A percentile compares a stretch with the other conserved stretches of the same genome.
Evolutionary conservation across 2,113 vertebrate genomes (phyloP).

Genomic region (Xiphias gladius): DNA sequence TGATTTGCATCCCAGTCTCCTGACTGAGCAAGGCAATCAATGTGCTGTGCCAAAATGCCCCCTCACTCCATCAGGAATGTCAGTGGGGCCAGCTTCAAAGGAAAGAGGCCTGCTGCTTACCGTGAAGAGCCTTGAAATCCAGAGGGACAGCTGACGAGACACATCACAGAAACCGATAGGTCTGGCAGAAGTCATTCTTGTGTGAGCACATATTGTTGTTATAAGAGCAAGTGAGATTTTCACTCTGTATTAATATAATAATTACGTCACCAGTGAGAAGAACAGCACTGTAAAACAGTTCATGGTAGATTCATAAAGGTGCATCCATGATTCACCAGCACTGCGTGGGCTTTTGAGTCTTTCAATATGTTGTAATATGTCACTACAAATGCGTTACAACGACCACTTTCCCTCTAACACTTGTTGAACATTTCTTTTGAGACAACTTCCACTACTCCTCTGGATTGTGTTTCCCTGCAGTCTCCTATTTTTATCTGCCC

Average conservation of each 20-base stretch:
- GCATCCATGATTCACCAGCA: slow-evolving; percentile 11
- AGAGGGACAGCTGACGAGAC: background rate
- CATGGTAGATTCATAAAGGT: slow-evolving; percentile 6
- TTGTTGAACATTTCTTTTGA: slow-evolving; percentile 1
- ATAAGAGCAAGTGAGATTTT: background rate
- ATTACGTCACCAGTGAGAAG: background rate
- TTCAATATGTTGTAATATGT: background rate
- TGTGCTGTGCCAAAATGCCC: slow-evolving; percentile 32
- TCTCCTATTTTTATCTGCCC: slow-evolving; percentile 27
- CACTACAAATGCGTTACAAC: background rate
- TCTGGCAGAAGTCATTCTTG: background rate
- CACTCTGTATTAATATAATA: background rate
- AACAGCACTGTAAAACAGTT: background rate
- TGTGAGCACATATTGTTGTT: background rate
- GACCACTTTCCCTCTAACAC: slow-evolving; percentile 12
- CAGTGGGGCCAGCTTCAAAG: background rate
- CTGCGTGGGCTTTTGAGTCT: background rate
- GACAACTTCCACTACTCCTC: background rate
- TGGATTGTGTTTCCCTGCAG: background rate
- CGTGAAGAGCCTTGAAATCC: slow-evolving; percentile 1
- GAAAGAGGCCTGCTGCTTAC: slow-evolving; percentile 1
- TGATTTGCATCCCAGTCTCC: slow-evolving; percentile 52
- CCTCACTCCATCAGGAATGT: slow-evolving; percentile 35
- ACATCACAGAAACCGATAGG: background rate
- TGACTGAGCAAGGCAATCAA: slow-evolving; percentile 56